Evolutionary conservation across 2,888 invertebrate genomes (phyloP), one percentile per base, ranked within the genome.

Genomic region (Trissolcus brochymenae): DNA sequence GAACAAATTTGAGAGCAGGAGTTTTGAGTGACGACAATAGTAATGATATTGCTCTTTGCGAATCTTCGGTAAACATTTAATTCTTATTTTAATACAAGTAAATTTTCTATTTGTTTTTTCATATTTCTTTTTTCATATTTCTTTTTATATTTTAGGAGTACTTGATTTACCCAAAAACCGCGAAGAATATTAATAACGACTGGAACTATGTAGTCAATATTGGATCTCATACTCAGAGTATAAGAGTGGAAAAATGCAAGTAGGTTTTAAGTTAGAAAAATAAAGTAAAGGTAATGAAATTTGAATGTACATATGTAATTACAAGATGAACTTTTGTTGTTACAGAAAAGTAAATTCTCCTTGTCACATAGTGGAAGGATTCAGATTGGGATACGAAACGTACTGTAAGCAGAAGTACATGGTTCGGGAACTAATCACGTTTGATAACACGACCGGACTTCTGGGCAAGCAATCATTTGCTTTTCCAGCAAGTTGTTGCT

Each of bases 401-500:
- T 65, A 53, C 17, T 76, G 76, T 19, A 76, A 76, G 19, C 76
- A 76, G 21, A 76, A 21, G 13, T 71, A 71, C 11, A 55, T 76
- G 19, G 41, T 65, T 54, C 76, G 70, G 2, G 64, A 64, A 43
- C 14, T 76, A 14, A 56, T 70, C 14, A 61, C 71, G 21, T 41
- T 71, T 6, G 43, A 43, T 13, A 61, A 70, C 29, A 25, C 51
- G 17, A 50, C 51, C 4, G 66, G 70, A 13, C 9, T 56, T 3
- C 35, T 76, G 7, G 53, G 54, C 9, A 50, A 59, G 29, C 21
- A 40, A n/a, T 53, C 59, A 7, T 76, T 76, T 54, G 43, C 59
- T 35, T 70, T 76, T 61, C 71, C 76, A 9, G 41, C 66, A 4
- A 71, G 51, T 61, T 76, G 76, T 25, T 76, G 76, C 16, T 76